A percentile compares a stretch with the other conserved stretches of the same genome.
Conservation (phyloP, 2,797 vertebrate species). For the Sebastes oblongus region DNA sequence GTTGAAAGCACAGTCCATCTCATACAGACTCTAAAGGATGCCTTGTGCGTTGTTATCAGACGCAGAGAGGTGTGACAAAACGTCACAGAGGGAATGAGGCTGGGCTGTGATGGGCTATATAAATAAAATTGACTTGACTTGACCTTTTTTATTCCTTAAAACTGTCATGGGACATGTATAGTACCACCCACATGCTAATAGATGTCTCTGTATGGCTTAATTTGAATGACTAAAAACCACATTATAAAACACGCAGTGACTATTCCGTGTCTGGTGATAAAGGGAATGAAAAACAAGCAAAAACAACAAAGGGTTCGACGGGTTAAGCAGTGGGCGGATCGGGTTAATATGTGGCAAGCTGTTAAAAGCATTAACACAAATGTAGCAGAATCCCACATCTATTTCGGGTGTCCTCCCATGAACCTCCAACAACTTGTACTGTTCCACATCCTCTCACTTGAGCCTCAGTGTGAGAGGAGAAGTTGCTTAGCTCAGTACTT, state of each 20-base stretch:
- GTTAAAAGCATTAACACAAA: constrained; percentile 13
- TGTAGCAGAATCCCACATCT: not conserved
- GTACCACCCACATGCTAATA: not conserved
- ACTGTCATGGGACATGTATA: not conserved
- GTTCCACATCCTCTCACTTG: constrained; percentile 20
- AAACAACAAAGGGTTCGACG: not conserved
- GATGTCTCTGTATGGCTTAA: not conserved
- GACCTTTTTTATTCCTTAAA: not conserved
- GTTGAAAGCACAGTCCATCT: too few relatives aligned
- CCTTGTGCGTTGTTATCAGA: too few relatives aligned
- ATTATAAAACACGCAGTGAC: not conserved
- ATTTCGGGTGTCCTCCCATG: constrained; percentile 5
- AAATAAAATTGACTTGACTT: not conserved
- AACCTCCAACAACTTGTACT: constrained; percentile 27
- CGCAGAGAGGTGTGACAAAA: not conserved
- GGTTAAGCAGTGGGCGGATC: not conserved
- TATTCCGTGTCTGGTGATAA: not conserved
- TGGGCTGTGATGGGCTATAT: not conserved
- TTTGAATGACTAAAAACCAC: not conserved
- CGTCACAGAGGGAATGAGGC: not conserved
- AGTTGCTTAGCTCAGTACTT: constrained; percentile 64
- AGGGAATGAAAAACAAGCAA: not conserved
- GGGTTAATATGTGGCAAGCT: constrained; percentile 7
- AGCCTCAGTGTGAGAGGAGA: constrained; percentile 27
- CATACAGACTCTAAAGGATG: too few relatives aligned